These are phyloP conservation scores for Stegophylla sp. DNA, from an alignment of 2,888 invertebrate genomes.

Conservation along the genomic window DNA sequence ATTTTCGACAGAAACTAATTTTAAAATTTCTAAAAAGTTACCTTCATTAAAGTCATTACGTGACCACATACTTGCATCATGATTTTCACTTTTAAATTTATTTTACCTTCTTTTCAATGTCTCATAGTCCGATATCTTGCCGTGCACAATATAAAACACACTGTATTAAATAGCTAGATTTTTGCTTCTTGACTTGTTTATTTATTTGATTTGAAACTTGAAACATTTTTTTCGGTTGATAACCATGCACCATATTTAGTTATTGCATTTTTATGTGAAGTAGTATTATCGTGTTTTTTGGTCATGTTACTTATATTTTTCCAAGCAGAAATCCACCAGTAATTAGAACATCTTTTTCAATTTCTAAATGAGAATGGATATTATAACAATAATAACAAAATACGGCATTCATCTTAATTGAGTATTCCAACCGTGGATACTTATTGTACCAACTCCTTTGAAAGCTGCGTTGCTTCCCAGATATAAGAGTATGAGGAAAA, in stretches of 20 bases:
- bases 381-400: constrained; percentile 17
- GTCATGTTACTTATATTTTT: constrained; percentile 26
- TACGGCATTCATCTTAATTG: constrained; percentile 19
- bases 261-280: background rate
- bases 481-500: background rate
- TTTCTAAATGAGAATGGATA: constrained; percentile 9
- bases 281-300: background rate
- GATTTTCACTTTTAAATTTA: background rate
- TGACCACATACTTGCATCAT: constrained; percentile 10
- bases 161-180: background rate
- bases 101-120: constrained; percentile 2
- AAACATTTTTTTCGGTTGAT: constrained; percentile 12
- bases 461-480: constrained; percentile 8
- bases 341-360: constrained; percentile 19
- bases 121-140: constrained; percentile 3
- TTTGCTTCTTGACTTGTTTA: background rate
- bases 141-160: constrained; percentile 8
- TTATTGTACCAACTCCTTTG: constrained; percentile 32
- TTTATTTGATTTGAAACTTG: constrained; percentile 14
- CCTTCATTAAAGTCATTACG: constrained; percentile 24
- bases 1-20: constrained; percentile 16
- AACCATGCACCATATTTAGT: background rate
- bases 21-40: constrained; percentile 29
- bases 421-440: constrained; percentile 25
- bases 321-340: constrained; percentile 33